Conservation (phyloP, 1,140 invertebrate genomes). For the Varroa destructor region DNA sequence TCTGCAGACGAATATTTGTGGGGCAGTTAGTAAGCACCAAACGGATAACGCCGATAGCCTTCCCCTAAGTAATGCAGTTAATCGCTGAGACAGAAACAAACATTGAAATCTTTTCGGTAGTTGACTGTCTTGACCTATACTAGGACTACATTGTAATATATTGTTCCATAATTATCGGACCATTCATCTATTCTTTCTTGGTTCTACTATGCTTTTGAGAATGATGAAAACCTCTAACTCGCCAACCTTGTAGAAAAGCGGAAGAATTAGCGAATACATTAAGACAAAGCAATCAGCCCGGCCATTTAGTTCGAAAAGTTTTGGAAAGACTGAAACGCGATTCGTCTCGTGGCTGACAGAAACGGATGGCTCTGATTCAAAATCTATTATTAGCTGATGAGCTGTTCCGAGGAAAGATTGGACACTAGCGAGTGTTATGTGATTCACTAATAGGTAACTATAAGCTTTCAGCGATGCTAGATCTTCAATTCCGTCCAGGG, state of each 20-base stretch:
- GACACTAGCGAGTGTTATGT: background rate
- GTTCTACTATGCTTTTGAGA: no score
- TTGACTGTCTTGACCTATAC: no score
- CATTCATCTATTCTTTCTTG: no score
- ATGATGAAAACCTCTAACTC: no score
- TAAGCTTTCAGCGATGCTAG: background rate
- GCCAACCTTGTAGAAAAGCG: slow-evolving; percentile 12
- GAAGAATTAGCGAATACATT: slow-evolving; percentile 4
- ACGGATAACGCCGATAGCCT: background rate
- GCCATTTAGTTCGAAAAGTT: background rate
- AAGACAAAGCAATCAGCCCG: slow-evolving; percentile 1
- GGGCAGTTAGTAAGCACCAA: background rate
- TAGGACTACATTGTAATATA: no score
- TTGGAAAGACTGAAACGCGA: background rate
- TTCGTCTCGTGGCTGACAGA: background rate
- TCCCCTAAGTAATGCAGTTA: no score
- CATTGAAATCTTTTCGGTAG: no score
- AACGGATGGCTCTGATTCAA: background rate
- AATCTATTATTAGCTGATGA: background rate
- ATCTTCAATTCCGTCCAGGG: no score
- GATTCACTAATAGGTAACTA: background rate
- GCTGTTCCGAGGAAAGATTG: background rate
- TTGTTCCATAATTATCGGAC: no score
- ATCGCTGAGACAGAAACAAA: no score
- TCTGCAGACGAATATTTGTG: background rate